Percentiles rank a stretch among this genome's conserved stretches.
These are phyloP conservation scores for Eonycteris spelaea DNA, from an alignment of 2,113 vertebrate genomes.

Conservation along the genomic window DNA sequence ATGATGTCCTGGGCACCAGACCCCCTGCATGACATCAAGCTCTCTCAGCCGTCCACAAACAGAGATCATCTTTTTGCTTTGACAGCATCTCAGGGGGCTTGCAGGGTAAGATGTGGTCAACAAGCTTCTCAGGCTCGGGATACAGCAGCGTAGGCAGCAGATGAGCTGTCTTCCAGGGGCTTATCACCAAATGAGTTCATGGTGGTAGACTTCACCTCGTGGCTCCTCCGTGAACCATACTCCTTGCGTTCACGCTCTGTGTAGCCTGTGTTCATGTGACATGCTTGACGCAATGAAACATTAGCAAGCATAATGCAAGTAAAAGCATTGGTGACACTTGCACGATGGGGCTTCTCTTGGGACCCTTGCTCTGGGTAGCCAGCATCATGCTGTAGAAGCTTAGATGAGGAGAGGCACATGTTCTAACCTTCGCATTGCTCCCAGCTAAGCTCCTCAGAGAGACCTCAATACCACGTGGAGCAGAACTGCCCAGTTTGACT, in stretches of 20 bases:
- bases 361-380: neutral
- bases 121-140: neutral
- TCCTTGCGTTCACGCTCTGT: rapidly evolving
- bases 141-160: rapidly evolving
- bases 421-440: neutral
- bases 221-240: rapidly evolving
- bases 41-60: neutral
- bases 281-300: neutral
- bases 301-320: neutral
- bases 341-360: rapidly evolving
- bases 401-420: neutral
- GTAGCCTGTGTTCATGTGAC: neutral
- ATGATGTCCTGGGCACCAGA: neutral
- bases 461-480: neutral
- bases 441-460: neutral
- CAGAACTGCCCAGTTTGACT: neutral
- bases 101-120: neutral
- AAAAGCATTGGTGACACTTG: neutral
- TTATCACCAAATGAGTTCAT: neutral
- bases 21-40: rapidly evolving
- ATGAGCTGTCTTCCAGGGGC: neutral
- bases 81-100: neutral
- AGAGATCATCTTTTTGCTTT: neutral
- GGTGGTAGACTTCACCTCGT: neutral
- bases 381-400: rapidly evolving